phyloP scores from a whole-genome alignment of 1,140 invertebrate genomes.

The Cherax destructor region DNA sequence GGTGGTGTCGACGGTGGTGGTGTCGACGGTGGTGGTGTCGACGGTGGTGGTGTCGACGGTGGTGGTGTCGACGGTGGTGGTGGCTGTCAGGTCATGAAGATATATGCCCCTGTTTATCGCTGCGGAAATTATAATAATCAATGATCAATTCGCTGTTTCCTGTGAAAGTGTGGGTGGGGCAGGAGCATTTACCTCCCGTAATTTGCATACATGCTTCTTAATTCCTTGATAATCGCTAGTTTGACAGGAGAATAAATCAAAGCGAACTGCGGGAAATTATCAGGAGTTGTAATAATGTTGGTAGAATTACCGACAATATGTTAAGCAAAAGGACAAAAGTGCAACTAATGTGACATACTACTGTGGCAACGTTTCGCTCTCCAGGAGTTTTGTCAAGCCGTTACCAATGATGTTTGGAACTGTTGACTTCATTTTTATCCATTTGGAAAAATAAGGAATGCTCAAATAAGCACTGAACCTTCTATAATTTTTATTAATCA shows the following conservation, averaged over 20 bases:
- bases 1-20: too few species aligned
- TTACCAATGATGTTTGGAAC: neutral
- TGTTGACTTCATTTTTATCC: too few species aligned
- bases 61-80: neutral
- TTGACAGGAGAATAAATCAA: slow-evolving; percentile 5
- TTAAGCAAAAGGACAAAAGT: too few species aligned
- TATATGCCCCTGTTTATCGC: slow-evolving; percentile 2
- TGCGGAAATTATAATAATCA: slow-evolving; percentile 12
- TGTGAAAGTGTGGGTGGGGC: neutral
- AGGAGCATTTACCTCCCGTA: neutral
- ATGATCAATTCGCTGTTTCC: slow-evolving; percentile 31
- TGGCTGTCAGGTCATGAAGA: neutral
- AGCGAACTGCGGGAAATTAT: slow-evolving; percentile 8
- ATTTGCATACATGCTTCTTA: slow-evolving; percentile 22
- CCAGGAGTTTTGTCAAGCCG: too few species aligned
- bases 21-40: too few species aligned
- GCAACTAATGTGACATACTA: too few species aligned
- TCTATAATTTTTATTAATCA: too few species aligned
- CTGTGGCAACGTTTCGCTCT: too few species aligned
- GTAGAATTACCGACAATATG: too few species aligned
- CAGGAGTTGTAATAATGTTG: neutral
- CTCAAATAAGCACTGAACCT: too few species aligned
- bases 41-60: too few species aligned
- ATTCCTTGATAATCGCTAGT: slow-evolving; percentile 10
- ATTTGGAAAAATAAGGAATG: too few species aligned